Conservation (phyloP, 2,797 vertebrate species). For the Chrosomus eos region DNA sequence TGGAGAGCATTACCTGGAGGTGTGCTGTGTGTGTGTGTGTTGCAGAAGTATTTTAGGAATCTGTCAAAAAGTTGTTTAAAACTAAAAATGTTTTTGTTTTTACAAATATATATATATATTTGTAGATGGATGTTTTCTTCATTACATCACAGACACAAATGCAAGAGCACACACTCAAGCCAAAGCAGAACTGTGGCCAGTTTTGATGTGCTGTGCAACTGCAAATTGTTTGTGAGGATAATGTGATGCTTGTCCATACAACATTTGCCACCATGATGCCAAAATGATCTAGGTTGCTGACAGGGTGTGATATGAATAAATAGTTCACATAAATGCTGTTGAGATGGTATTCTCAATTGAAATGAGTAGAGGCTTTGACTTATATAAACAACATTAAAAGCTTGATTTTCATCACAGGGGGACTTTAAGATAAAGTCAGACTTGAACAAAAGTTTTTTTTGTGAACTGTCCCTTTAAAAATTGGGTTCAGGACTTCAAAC, state of each 20-base stretch:
- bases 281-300: not conserved
- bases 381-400: no score
- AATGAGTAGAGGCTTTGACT: not conserved
- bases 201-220: conserved; percentile 23
- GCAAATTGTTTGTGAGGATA: not conserved
- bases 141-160: conserved; percentile 7
- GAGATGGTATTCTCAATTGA: not conserved
- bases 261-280: not conserved
- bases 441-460: not conserved
- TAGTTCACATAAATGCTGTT: no score
- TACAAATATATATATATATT: no score
- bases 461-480: not conserved
- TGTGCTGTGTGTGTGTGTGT: not conserved
- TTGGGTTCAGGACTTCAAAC: not conserved
- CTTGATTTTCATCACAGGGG: no score
- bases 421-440: no score
- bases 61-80: no score
- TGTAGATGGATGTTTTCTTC: not conserved
- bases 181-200: not conserved
- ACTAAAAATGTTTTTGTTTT: no score
- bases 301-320: not conserved
- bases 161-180: not conserved
- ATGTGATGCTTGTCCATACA: not conserved
- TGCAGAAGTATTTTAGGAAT: no score
- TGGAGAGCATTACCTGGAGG: conserved; percentile 12